phyloP scores from a whole-genome alignment of 2,888 invertebrate genomes.

The Patella ulyssiponensis region DNA sequence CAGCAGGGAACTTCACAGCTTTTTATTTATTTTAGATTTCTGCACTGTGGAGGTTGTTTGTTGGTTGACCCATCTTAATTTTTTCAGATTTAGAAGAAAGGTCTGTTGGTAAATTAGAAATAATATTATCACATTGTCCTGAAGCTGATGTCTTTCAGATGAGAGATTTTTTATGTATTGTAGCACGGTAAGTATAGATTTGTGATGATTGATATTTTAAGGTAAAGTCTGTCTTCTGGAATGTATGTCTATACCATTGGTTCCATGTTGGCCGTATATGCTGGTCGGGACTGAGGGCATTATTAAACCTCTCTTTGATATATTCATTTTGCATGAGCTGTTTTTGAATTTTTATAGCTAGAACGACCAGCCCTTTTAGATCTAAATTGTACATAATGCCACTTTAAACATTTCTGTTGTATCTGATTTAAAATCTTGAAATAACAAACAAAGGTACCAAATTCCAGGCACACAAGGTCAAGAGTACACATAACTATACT shows the following conservation, averaged over 20 bases:
- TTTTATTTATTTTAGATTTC: not conserved
- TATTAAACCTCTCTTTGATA: no score
- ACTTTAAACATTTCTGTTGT: no score
- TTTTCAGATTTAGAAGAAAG: slow-evolving; percentile 36
- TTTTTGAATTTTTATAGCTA: no score
- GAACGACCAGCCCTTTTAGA: no score
- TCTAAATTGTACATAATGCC: no score
- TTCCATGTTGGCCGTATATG: not conserved
- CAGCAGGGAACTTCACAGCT: not conserved
- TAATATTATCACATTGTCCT: slow-evolving; percentile 48
- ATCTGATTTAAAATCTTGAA: no score
- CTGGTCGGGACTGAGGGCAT: no score
- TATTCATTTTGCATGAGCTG: no score
- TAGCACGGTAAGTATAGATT: slow-evolving; percentile 41
- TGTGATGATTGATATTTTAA: no score
- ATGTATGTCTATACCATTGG: slow-evolving; percentile 15
- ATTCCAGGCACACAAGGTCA: slow-evolving; percentile 25
- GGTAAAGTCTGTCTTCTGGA: slow-evolving; percentile 14
- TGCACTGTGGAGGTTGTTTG: slow-evolving; percentile 2
- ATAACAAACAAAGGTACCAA: no score
- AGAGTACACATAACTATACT: slow-evolving; percentile 30
- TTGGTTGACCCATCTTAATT: not conserved
- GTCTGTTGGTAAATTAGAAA: slow-evolving; percentile 33
- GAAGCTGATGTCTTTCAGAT: slow-evolving; percentile 43
- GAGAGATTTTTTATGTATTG: slow-evolving; percentile 40